Percentiles rank a stretch among this genome's conserved stretches.
Conservation (phyloP, 2,113 vertebrate species). For the Heterocephalus glaber region DNA sequence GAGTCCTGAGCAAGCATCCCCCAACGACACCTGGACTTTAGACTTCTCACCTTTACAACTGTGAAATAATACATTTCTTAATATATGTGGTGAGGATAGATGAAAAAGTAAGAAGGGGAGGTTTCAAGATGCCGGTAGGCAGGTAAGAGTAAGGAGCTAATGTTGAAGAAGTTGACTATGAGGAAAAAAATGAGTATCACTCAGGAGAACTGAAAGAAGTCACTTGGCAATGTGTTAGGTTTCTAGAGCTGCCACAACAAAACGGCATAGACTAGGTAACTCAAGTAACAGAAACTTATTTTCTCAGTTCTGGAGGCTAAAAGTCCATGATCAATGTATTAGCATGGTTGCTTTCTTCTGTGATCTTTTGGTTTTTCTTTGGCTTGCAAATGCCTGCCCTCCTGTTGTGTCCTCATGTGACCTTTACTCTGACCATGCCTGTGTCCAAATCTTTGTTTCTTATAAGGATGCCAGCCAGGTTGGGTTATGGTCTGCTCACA, state of each 20-base stretch:
- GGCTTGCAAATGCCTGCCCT: not conserved
- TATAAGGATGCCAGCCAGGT: not conserved
- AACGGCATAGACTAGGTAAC: not conserved
- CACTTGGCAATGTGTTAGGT: not conserved
- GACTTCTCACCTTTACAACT: too few relatives aligned
- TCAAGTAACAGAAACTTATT: too few relatives aligned
- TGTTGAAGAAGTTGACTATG: not conserved
- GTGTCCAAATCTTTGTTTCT: not conserved
- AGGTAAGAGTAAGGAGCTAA: not conserved
- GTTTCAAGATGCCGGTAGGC: not conserved
- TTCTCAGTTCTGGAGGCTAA: not conserved
- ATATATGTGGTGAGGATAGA: not conserved
- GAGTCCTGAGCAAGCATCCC: not conserved
- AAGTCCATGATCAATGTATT: not conserved
- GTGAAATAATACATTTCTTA: not conserved
- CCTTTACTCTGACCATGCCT: not conserved
- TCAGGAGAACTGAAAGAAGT: not conserved
- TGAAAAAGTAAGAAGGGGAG: not conserved
- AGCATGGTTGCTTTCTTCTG: not conserved
- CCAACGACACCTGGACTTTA: too few relatives aligned
- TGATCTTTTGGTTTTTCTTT: not conserved
- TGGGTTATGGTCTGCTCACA: not conserved
- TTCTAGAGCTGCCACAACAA: not conserved
- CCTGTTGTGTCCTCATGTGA: accelerated
- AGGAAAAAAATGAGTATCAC: not conserved